Evolutionary conservation across 2,113 vertebrate species (phyloP).

Genomic region (Oryzias woworae): DNA sequence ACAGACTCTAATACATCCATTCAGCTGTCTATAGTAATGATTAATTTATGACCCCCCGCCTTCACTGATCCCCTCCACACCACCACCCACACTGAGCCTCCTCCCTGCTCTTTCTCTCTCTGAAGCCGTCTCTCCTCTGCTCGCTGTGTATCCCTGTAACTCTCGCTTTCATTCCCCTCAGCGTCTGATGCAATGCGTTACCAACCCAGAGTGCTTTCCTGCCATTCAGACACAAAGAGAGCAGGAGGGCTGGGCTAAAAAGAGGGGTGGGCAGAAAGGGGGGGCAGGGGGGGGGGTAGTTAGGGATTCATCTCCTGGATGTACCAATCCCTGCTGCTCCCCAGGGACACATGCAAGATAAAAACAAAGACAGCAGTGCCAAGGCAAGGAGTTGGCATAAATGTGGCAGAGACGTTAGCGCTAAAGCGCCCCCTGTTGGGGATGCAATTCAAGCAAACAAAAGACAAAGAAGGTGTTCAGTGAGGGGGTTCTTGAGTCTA

Average conservation of each 20-base stretch:
- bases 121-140: conserved; percentile 21
- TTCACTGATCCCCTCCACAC: conserved; percentile 41
- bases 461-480: conserved; percentile 70
- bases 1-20: conserved; percentile 67
- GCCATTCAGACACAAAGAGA: conserved; percentile 73
- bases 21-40: conserved; percentile 67
- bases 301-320: conserved; percentile 56
- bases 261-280: neutral
- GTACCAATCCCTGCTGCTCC: conserved; percentile 53
- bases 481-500: conserved; percentile 54
- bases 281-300: neutral
- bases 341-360: conserved; percentile 58
- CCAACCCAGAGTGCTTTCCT: conserved; percentile 68
- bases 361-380: conserved; percentile 64
- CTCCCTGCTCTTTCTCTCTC: conserved; percentile 27
- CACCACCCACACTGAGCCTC: conserved; percentile 40
- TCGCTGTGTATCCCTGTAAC: conserved; percentile 33
- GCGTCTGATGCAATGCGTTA: conserved; percentile 74
- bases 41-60: conserved; percentile 69
- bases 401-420: conserved; percentile 19
- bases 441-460: conserved; percentile 35
- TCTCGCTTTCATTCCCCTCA: conserved; percentile 39
- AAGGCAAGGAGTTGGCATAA: conserved; percentile 48
- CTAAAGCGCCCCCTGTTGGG: conserved; percentile 65
- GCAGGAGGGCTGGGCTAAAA: conserved; percentile 37